Percentiles rank a stretch among this genome's conserved stretches.
Evolutionary conservation across 35 echinoderm and acorn worm genomes (phyloP).

Genomic region (Holothuria glaberrima): DNA sequence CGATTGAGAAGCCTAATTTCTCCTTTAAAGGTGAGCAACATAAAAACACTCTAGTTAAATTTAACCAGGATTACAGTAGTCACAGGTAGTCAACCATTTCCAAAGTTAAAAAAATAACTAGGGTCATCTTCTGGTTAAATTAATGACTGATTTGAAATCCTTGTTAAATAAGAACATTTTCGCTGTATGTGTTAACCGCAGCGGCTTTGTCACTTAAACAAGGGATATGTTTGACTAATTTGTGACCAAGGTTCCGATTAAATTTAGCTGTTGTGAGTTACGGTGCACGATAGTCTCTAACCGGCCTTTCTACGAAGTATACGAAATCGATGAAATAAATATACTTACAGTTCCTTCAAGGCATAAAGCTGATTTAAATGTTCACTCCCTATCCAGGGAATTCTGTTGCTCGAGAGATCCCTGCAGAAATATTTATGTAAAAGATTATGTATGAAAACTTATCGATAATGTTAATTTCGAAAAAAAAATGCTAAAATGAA

Average conservation of each 20-base stretch:
- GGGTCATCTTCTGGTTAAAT: neutral
- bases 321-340: neutral
- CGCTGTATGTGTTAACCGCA: too few species aligned
- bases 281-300: too few species aligned
- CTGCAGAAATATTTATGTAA: neutral
- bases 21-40: neutral
- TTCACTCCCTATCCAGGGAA: neutral
- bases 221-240: constrained; percentile 9
- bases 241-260: too few species aligned
- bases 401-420: neutral
- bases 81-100: neutral
- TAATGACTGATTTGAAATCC: neutral
- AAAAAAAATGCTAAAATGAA: too few species aligned
- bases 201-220: too few species aligned
- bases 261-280: too few species aligned
- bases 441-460: too few species aligned
- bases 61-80: neutral
- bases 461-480: too few species aligned
- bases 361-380: neutral
- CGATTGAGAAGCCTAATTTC: too few species aligned
- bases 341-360: constrained; percentile 17
- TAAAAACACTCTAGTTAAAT: neutral
- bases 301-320: neutral
- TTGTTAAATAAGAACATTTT: too few species aligned
- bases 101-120: too few species aligned